These are phyloP conservation scores for Cydia fagiglandana DNA, from an alignment of 1,140 invertebrate species.

Conservation along the genomic window DNA sequence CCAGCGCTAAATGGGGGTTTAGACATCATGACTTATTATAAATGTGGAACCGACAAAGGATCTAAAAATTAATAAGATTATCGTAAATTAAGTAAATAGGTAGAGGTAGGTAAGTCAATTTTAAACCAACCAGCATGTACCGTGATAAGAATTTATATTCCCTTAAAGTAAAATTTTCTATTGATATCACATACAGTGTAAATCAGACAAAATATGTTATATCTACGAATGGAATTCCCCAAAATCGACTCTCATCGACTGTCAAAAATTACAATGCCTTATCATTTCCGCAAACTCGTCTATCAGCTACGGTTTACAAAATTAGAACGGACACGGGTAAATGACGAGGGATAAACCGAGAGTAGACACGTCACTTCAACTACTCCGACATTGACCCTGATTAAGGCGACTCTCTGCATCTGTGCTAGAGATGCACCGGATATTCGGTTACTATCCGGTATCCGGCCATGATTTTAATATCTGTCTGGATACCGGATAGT, in stretches of 20 bases:
- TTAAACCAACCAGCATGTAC: too few relatives aligned
- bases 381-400: constrained; percentile 62
- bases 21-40: neutral
- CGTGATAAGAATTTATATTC: neutral
- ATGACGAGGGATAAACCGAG: constrained; percentile 36
- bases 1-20: neutral
- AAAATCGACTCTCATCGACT: neutral
- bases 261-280: neutral
- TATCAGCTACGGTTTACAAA: neutral
- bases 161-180: neutral
- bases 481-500: too few relatives aligned
- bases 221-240: neutral
- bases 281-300: neutral
- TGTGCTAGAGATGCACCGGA: too few relatives aligned
- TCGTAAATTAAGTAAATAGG: neutral
- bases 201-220: neutral
- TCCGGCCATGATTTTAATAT: too few relatives aligned
- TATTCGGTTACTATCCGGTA: too few relatives aligned
- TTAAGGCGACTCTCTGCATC: constrained; percentile 47
- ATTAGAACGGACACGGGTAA: constrained; percentile 30
- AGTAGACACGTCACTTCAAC: constrained; percentile 52
- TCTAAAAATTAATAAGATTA: neutral
- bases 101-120: too few relatives aligned
- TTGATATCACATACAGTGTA: neutral
- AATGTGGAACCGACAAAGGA: neutral